These are phyloP conservation scores for Drosophila athabasca DNA, from an alignment of 1,140 invertebrate species.

Conservation along the genomic window DNA sequence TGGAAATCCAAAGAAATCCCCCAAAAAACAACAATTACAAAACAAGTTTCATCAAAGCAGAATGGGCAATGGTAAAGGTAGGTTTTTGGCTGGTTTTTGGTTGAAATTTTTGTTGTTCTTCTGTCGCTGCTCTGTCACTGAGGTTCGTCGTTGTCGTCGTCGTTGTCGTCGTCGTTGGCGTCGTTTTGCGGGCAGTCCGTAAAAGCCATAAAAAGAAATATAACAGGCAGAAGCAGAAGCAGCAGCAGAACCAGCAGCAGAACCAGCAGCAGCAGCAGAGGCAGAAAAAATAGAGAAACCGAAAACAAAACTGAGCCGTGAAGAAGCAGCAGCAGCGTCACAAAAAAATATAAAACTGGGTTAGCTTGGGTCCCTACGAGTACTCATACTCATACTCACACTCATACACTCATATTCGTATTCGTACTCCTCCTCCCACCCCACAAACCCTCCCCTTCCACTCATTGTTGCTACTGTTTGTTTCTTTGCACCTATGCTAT, in stretches of 20 bases:
- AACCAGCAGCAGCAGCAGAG: not conserved
- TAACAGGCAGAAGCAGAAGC: constrained; percentile 42
- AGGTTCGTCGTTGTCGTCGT: constrained; percentile 34
- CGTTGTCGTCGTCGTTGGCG: constrained; percentile 24
- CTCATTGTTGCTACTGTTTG: constrained; percentile 50
- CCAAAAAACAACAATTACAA: constrained; percentile 77
- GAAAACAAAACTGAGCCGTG: constrained; percentile 58
- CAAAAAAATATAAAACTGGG: constrained; percentile 53
- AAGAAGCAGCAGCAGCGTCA: constrained; percentile 45
- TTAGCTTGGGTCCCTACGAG: constrained; percentile 44
- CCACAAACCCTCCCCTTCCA: constrained; percentile 2
- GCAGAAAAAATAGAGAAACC: constrained; percentile 23
- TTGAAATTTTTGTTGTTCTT: constrained; percentile 33
- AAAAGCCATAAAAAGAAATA: constrained; percentile 74
- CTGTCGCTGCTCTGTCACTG: constrained; percentile 18
- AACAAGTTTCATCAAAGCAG: constrained; percentile 62
- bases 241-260: constrained; percentile 3
- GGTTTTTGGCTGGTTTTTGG: constrained; percentile 15
- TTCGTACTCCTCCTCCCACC: not conserved
- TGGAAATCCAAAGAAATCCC: constrained; percentile 37
- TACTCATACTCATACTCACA: too few species aligned
- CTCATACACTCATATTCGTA: too few species aligned
- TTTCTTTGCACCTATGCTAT: constrained; percentile 58
- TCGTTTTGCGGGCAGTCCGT: constrained; percentile 72
- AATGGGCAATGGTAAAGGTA: not conserved